These are phyloP conservation scores for Hermetia illucens DNA, from an alignment of 1,140 invertebrate species.

Conservation along the genomic window DNA sequence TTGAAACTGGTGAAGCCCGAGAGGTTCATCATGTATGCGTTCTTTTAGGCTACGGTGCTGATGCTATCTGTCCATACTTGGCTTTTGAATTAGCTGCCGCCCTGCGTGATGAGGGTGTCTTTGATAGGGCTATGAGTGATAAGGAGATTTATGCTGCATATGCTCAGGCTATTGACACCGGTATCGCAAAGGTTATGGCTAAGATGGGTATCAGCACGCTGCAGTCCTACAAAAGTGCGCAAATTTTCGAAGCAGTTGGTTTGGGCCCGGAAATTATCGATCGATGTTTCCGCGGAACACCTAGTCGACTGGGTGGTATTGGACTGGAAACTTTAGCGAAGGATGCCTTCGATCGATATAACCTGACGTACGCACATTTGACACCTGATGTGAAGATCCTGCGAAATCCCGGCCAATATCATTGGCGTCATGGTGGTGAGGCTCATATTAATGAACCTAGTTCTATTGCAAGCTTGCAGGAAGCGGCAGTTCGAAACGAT, in stretches of 20 bases:
- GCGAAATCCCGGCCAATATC: slow-evolving; percentile 87
- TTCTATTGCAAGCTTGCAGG: slow-evolving; percentile 84
- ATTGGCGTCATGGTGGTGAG: slow-evolving; percentile 94
- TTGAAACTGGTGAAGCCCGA: slow-evolving; percentile 88
- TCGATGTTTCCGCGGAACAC: slow-evolving; percentile 89
- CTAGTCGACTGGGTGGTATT: slow-evolving; percentile 88
- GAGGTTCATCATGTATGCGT: slow-evolving; percentile 97
- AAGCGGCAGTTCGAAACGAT: slow-evolving; percentile 74
- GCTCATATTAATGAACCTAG: slow-evolving; percentile 95
- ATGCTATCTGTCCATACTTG: slow-evolving; percentile 94
- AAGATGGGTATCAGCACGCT: slow-evolving; percentile 99
- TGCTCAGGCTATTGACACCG: slow-evolving; percentile 54
- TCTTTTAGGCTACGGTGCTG: slow-evolving; percentile 90
- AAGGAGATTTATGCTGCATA: slow-evolving; percentile 62
- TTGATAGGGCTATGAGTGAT: slow-evolving; percentile 63
- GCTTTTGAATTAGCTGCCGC: slow-evolving; percentile 83
- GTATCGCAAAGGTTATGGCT: slow-evolving; percentile 83
- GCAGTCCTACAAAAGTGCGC: slow-evolving; percentile 98
- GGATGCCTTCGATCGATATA: slow-evolving; percentile 76
- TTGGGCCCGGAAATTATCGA: slow-evolving; percentile 83
- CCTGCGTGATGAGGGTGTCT: slow-evolving; percentile 65
- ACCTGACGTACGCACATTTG: slow-evolving; percentile 57
- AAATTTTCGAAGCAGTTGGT: slow-evolving; percentile 98
- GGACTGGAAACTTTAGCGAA: slow-evolving; percentile 77
- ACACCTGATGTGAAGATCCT: slow-evolving; percentile 65